Evolutionary conservation across 2,888 invertebrate genomes (phyloP).

Genomic region (Sphaeridia pumilis): DNA sequence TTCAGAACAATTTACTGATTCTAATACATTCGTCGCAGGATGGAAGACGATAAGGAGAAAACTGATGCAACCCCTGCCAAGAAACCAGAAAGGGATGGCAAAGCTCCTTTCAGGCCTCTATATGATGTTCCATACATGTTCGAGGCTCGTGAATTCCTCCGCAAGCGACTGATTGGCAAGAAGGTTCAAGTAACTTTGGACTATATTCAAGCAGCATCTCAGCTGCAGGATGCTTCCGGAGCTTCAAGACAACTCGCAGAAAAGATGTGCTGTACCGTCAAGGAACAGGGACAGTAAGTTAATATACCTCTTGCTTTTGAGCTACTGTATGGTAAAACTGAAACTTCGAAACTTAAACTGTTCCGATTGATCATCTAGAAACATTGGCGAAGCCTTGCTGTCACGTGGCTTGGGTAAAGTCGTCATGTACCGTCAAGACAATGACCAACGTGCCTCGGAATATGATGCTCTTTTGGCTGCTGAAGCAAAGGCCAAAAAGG

Average conservation of each 20-base stretch:
- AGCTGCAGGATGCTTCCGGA: slow-evolving; percentile 48
- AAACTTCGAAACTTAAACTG: too few species aligned
- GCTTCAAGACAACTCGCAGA: slow-evolving; percentile 58
- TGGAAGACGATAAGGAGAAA: slow-evolving; percentile 20
- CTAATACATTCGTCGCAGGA: slow-evolving; percentile 16
- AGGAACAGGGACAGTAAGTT: slow-evolving; percentile 62
- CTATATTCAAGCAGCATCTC: slow-evolving; percentile 90
- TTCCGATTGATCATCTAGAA: too few species aligned
- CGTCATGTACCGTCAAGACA: slow-evolving; percentile 85
- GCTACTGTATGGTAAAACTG: too few species aligned
- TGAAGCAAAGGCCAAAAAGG: slow-evolving; percentile 83
- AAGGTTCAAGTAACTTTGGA: slow-evolving; percentile 85
- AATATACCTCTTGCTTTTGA: too few species aligned
- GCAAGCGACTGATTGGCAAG: slow-evolving; percentile 91
- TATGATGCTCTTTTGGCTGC: slow-evolving; percentile 88
- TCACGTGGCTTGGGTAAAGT: slow-evolving; percentile 85
- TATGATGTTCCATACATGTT: slow-evolving; percentile 99
- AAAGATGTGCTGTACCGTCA: slow-evolving; percentile 87
- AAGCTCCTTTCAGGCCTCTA: slow-evolving; percentile 58
- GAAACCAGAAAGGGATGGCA: slow-evolving; percentile 5
- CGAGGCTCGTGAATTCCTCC: slow-evolving; percentile 91
- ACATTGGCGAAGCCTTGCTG: slow-evolving; percentile 87
- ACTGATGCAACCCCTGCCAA: too few species aligned
- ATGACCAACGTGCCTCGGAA: slow-evolving; percentile 85
- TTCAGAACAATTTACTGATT: background rate